Conservation (phyloP, 2,797 vertebrate species). For the Sorex maritimensis region DNA sequence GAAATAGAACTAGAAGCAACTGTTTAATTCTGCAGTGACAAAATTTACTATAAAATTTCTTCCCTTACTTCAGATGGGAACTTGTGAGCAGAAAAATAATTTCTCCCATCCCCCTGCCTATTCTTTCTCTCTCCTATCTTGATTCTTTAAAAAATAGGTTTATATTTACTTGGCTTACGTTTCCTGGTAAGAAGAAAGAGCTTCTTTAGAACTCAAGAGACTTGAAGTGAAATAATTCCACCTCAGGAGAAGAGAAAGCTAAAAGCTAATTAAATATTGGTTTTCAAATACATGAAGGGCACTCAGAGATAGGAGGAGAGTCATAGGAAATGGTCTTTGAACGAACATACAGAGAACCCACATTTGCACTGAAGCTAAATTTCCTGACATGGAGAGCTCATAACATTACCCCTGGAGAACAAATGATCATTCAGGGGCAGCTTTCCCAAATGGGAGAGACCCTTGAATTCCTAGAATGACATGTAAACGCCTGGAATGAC, state of each 20-base stretch:
- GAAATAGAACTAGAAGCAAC: neutral
- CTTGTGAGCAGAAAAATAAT: neutral
- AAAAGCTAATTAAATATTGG: slow-evolving; percentile 61
- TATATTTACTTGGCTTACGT: slow-evolving; percentile 68
- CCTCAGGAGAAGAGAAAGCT: slow-evolving; percentile 9
- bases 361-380: slow-evolving; percentile 60
- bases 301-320: slow-evolving; percentile 1
- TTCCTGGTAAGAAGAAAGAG: slow-evolving; percentile 20
- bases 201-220: slow-evolving; percentile 71
- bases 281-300: slow-evolving; percentile 59
- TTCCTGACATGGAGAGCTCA: slow-evolving; percentile 40
- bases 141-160: neutral
- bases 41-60: slow-evolving; percentile 36
- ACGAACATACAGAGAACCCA: slow-evolving; percentile 40
- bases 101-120: neutral
- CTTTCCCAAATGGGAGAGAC: neutral
- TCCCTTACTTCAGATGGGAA: neutral
- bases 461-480: neutral
- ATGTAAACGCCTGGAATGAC: neutral
- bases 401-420: slow-evolving; percentile 22
- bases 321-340: slow-evolving; percentile 68
- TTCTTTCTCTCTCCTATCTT: neutral
- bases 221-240: slow-evolving; percentile 52
- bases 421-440: neutral
- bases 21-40: neutral